Evolutionary conservation across 2,797 vertebrate genomes (phyloP).

Genomic region (Ciconia nigra): DNA sequence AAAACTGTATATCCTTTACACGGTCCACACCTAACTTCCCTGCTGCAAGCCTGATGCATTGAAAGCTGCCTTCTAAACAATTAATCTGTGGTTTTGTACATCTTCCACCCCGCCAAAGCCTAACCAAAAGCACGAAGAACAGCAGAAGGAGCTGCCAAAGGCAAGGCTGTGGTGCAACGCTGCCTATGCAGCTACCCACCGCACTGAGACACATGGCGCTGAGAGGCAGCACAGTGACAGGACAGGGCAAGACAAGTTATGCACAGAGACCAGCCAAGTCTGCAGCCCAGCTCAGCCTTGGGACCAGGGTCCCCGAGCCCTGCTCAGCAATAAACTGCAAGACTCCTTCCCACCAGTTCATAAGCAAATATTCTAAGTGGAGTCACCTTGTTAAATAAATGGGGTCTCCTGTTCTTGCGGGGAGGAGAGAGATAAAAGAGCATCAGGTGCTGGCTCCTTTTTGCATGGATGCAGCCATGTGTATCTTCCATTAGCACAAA

Average conservation of each 20-base stretch:
- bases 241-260: not conserved
- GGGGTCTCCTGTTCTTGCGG: not conserved
- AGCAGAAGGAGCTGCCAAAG: not conserved
- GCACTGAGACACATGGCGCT: not conserved
- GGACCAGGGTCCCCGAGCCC: not conserved
- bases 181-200: not conserved
- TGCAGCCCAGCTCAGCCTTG: not conserved
- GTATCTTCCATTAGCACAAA: not conserved
- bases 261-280: not conserved
- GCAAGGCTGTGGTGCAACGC: not conserved
- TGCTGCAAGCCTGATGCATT: not conserved
- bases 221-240: not conserved
- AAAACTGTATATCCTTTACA: not conserved
- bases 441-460: not conserved
- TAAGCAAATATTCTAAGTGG: not conserved
- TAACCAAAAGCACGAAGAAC: not conserved
- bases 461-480: not conserved
- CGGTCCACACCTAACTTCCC: not conserved
- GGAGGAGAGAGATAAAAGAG: not conserved
- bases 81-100: not conserved
- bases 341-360: not conserved
- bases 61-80: not conserved
- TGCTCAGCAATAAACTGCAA: not conserved
- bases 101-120: not conserved
- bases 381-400: not conserved